Evolutionary conservation across 2,888 invertebrate species (phyloP), one percentile per base, ranked within the genome.

Genomic region (Diadegma fenestrale): DNA sequence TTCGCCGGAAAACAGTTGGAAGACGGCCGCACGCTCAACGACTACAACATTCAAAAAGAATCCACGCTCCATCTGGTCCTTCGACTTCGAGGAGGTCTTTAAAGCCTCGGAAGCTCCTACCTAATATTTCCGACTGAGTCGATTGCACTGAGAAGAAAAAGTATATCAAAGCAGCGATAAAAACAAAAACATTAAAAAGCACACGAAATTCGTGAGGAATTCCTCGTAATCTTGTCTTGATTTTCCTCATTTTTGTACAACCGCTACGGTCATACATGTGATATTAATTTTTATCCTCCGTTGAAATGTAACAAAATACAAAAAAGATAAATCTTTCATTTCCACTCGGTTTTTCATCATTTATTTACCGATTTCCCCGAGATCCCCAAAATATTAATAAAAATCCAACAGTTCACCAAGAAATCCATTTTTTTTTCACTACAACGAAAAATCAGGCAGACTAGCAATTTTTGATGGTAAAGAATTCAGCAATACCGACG

Each of bases 31-130:
- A 87, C 87, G 0, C 66, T 87, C 0, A 78, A 79, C 22, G 87
- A 87, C 33, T 87, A 87, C 48, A 86, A 86, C 19, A 87, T 87
- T 10, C 86, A 87, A 37, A 87, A 87, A 26, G 88, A 87, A 51
- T 88, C 88, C 0, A 87, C 87, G 0, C 80, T 88, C 3, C 88
- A 88, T 66, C 43, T 88, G 14, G 87, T 87, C 10, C 2, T 88
- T 83, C 87, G 88, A 75, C 88, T 88, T 26, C 85, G 88, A 7
- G 76, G 68, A 76, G 76, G 69, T 64, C 41, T 84, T 22, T 71
- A 22, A 80, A 64, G 61, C 30, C 26, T 68, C 45, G 26, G 6
- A 17, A 68, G 2, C 22, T 22, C 22, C 14, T 17, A 14, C 14
- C 14, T 43, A 14, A 41, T 43, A 26, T 68, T 58, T 22, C 12